Evolutionary conservation across 1,140 invertebrate species (phyloP), one percentile per base, ranked within the genome.

Genomic region (Meloidogyne hapla): DNA sequence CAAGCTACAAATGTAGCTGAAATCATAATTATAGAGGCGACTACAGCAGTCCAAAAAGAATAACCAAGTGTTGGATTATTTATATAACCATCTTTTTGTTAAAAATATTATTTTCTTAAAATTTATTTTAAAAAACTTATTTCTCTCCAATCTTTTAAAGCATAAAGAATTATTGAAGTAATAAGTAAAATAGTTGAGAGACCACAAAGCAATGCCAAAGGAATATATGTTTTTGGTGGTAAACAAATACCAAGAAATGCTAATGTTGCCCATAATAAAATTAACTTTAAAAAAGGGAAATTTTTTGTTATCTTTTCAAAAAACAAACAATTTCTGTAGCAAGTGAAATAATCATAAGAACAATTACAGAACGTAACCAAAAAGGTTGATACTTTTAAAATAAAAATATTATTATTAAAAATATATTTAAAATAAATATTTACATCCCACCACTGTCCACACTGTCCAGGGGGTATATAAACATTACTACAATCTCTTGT

Each of bases 361-460:
- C 48, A 26, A 75, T 75, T 26, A 75, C 74, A 26, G 74, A 40
- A 23, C 69, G 63, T 45, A 68, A 67, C 74, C 74, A 75, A 45
- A 45, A 48, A n/a, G 74, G 74, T 68, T 75, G 74, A 48, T 68
- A 48, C 74, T 75, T 48, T n/a, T n/a, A n/a, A n/a, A n/a, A 12
- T 33, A 38, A 10, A 28, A 26, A n/a, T 26, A 6, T 26, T 10
- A 33, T 8, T 12, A 21, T 15, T 4, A 38, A 38, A 38, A 15
- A 15, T 45, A 45, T 45, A 15, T 45, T 45, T 45, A 45, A 45
- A 42, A 8, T 12, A 18, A 33, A 28, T 28, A 61, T 62, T 61
- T 61, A 72, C 70, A 33, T 56, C 48, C 70, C 70, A 72, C 70
- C 70, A 72, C 6, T 56, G 48, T n/a, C 70, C 70, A 28, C 70